These are phyloP conservation scores for Hydrolagus colliei DNA, from an alignment of 2,797 vertebrate genomes.

Conservation along the genomic window DNA sequence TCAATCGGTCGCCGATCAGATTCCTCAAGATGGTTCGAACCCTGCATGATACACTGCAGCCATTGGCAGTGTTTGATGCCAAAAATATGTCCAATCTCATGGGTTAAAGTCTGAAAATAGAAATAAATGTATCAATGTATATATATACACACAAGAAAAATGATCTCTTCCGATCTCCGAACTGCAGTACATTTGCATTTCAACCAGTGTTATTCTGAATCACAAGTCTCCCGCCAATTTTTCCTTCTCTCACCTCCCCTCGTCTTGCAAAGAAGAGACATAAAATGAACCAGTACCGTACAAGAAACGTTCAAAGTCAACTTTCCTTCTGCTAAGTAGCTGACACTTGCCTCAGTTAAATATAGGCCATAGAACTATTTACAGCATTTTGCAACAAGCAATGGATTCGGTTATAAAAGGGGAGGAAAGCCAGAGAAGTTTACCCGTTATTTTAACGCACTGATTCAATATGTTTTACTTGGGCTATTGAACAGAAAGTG, in stretches of 20 bases:
- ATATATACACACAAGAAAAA: neutral
- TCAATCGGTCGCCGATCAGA: slow-evolving; percentile 52
- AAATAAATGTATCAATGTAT: neutral
- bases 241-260: neutral
- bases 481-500: too few species aligned
- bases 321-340: too few species aligned
- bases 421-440: too few species aligned
- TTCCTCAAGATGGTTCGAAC: slow-evolving; percentile 66
- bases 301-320: too few species aligned
- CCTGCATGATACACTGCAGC: slow-evolving; percentile 63
- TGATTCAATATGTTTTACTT: too few species aligned
- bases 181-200: neutral
- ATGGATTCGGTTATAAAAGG: too few species aligned
- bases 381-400: too few species aligned
- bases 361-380: too few species aligned
- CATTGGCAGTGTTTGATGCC: slow-evolving; percentile 62
- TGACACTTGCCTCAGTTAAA: too few species aligned
- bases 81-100: slow-evolving; percentile 65
- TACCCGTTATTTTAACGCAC: too few species aligned
- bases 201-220: neutral
- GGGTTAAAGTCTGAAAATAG: slow-evolving; percentile 55
- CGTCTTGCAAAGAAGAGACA: too few species aligned
- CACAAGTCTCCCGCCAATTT: neutral
- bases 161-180: neutral
- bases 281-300: too few species aligned